A percentile compares a stretch with the other conserved stretches of the same genome.
These are phyloP conservation scores for Hypothenemus hampei DNA, from an alignment of 1,140 invertebrate genomes.

Conservation along the genomic window DNA sequence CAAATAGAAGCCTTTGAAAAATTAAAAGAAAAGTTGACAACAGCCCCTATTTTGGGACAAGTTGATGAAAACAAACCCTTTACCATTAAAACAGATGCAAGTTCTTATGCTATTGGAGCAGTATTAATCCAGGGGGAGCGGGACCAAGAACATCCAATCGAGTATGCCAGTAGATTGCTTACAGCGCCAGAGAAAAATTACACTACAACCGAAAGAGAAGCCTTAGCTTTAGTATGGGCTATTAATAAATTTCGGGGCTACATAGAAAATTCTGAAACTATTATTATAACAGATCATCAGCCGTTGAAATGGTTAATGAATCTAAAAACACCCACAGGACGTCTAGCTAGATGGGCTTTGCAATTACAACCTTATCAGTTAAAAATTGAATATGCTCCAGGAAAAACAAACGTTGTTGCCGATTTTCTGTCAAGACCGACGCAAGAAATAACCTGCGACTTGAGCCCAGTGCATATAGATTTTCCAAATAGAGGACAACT, in stretches of 20 bases:
- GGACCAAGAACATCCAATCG: conserved; percentile 42
- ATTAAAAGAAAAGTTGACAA: conserved; percentile 1
- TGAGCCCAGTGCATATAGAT: conserved; percentile 29
- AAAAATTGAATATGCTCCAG: conserved; percentile 32
- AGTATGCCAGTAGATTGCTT: conserved; percentile 45
- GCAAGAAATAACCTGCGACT: conserved; percentile 16
- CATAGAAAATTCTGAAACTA: conserved; percentile 22
- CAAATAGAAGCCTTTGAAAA: conserved; percentile 3
- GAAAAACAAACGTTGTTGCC: conserved; percentile 36
- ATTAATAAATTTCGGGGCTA: conserved; percentile 34
- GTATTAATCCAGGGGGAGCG: conserved; percentile 21
- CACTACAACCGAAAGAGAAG: conserved; percentile 43
- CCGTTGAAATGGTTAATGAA: conserved; percentile 47
- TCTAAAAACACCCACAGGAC: conserved; percentile 43
- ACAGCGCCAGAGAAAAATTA: conserved; percentile 34
- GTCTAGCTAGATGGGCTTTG: conserved; percentile 39
- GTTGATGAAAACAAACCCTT: not conserved
- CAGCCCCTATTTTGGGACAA: conserved; percentile 10
- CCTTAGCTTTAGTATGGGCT: conserved; percentile 44
- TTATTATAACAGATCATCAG: conserved; percentile 47
- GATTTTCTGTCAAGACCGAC: conserved; percentile 37
- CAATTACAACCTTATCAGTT: conserved; percentile 36
- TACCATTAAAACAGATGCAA: conserved; percentile 8
- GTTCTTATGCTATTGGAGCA: conserved; percentile 12
- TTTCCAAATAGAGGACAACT: conserved; percentile 25